Evolutionary conservation across 1,140 invertebrate genomes (phyloP).

Genomic region (Camponotus floridanus): DNA sequence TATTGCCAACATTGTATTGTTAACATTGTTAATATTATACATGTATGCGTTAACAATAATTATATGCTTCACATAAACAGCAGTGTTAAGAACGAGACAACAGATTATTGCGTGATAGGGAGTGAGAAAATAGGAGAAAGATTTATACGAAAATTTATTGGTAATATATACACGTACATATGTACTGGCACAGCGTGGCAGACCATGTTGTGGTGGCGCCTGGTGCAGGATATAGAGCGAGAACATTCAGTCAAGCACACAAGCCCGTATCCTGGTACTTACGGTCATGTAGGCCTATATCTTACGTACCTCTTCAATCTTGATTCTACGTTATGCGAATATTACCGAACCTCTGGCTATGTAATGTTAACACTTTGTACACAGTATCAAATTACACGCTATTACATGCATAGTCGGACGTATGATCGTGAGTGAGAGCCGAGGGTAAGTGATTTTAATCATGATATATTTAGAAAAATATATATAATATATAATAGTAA

Average conservation of each 20-base stretch:
- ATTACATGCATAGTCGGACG: neutral
- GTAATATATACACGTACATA: constrained; percentile 68
- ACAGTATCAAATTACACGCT: neutral
- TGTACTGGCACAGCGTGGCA: constrained; percentile 69
- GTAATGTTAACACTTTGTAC: constrained; percentile 57
- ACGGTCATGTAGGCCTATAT: constrained; percentile 72
- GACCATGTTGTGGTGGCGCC: constrained; percentile 78
- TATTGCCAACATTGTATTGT: too few relatives aligned
- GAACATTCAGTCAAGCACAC: constrained; percentile 64
- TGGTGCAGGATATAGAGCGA: constrained; percentile 74
- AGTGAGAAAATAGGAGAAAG: constrained; percentile 59
- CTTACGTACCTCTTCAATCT: constrained; percentile 62
- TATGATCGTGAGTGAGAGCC: neutral
- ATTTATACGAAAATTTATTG: constrained; percentile 78
- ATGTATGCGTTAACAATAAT: constrained; percentile 3
- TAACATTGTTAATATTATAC: too few relatives aligned
- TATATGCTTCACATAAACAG: neutral
- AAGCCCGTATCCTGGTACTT: constrained; percentile 62
- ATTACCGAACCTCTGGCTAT: constrained; percentile 55
- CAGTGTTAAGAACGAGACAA: constrained; percentile 37
- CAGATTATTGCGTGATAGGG: constrained; percentile 50
- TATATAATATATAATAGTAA: neutral
- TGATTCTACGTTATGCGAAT: constrained; percentile 60
- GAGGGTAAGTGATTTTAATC: neutral
- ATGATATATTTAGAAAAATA: neutral